phyloP scores from a whole-genome alignment of 1,140 invertebrate species.

The Caligus rogercresseyi region DNA sequence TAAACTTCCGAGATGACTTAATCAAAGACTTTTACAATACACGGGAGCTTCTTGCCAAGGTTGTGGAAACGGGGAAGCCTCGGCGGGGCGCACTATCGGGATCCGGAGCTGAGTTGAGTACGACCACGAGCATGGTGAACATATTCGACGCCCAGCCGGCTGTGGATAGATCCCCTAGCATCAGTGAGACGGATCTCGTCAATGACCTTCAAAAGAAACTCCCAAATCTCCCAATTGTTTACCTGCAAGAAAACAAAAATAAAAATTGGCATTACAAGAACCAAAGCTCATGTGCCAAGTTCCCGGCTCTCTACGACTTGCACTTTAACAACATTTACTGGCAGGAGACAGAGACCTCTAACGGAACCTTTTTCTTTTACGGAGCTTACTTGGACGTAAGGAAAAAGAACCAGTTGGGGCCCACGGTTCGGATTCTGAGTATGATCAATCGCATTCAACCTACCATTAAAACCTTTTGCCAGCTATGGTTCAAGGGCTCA shows the following conservation, averaged over 20 bases:
- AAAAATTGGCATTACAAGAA: conserved; percentile 46
- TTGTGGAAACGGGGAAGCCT: conserved; percentile 21
- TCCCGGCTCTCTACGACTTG: conserved; percentile 65
- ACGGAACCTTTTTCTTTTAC: conserved; percentile 71
- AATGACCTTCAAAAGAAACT: conserved; percentile 49
- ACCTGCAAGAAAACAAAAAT: conserved; percentile 53
- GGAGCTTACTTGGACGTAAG: conserved; percentile 71
- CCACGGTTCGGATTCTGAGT: conserved; percentile 62
- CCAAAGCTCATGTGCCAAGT: conserved; percentile 53
- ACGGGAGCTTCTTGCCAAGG: conserved; percentile 27
- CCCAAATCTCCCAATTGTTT: conserved; percentile 59
- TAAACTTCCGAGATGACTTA: background rate
- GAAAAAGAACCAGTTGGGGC: conserved; percentile 50
- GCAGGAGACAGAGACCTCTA: conserved; percentile 53
- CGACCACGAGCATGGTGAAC: conserved; percentile 24
- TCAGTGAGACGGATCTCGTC: conserved; percentile 54
- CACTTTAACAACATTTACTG: conserved; percentile 64
- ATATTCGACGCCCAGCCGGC: conserved; percentile 34
- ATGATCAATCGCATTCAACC: conserved; percentile 79
- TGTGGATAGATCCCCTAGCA: conserved; percentile 43
- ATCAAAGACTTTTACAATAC: conserved; percentile 21
- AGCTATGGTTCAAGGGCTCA: conserved; percentile 71
- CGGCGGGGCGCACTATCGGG: background rate
- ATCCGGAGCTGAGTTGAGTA: conserved; percentile 13
- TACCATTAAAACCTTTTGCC: conserved; percentile 58